Evolutionary conservation across 2,888 invertebrate species (phyloP), one percentile per base, ranked within the genome.

Genomic region (Cosmopolites sordidus): DNA sequence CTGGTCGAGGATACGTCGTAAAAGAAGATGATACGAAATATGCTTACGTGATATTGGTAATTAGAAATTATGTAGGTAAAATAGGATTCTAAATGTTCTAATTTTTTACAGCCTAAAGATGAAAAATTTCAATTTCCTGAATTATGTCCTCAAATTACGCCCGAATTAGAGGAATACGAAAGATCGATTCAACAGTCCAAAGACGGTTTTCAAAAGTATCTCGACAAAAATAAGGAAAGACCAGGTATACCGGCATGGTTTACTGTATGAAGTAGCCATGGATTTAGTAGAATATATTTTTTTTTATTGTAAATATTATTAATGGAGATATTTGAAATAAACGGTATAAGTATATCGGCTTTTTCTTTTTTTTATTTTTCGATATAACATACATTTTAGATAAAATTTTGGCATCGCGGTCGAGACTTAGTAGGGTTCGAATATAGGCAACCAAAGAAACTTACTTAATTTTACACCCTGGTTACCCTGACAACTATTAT

Each of bases 11-110:
- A 29, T 86, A 85, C 70, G 69, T 92, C 48, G 74, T 84, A 0
- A 93, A 94, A 76, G 86, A 87, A 40, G 90, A 92, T 63, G 94
- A 94, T 71, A 74, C 80, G 11, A 92, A 92, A 76, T 73, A 82
- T 64, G 93, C 92, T 42, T 88, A 84, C 76, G 83, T 91, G 55
- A 81, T 82, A 51, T 67, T 94, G 78, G 92, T 92, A 78, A 78
- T 77, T 68, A 2, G 41, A 16, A 18, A 42, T 16, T 8, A n/a
- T 33, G 30, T 11, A 14, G 4, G 14, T 11, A 45, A 11, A 33
- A 1, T 2, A 6, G 6, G 29, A 12, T 15, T 29, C 1, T 12
- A 8, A 15, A 12, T 27, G 4, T 5, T 16, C 5, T 40, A 11
- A 11, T 14, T 54, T 57, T 60, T 65, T 65, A 78, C 74, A 92